Base-by-base conservation (phyloP, 2,113 vertebrate species). In the Semnornis frantzii region DNA sequence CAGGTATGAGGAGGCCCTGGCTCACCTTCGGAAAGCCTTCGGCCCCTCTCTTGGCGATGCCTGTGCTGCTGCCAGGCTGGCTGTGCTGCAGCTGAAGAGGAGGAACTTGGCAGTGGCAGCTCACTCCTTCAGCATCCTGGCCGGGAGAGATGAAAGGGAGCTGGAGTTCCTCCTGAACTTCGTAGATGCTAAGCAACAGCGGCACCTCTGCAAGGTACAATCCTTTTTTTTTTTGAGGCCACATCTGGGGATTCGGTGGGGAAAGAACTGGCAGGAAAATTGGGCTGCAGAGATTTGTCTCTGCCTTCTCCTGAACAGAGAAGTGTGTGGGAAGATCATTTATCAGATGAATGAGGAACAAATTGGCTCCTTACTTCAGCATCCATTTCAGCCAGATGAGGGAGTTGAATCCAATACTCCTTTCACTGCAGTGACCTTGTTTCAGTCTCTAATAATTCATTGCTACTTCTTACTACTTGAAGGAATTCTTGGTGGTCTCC, bases 1-100 rank as follows among this genome's bases (percentile, higher is more conserved):
- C 65, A 96, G 81, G 87, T 95, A 83, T 3, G 89, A 97, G 54
- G 97, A 98, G 57, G 98, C 99, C 18, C 95, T 89, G 0, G 18
- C 54, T 30, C 98, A 98, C 80, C 98, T 99, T 33, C 96, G 95
- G 42, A 96, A 98, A 69, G 85, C 97, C 24, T 98, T 99, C 85
- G 97, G 96, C 17, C 95, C 92, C 88, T 94, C 96, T 42, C 96
- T 96, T 58, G 93, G 97, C 65, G 98, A 98, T 77, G 97, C 97
- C 13, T 95, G 73, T 4, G 98, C 97, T 82, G 97, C 82, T 55
- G 98, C 98, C 77, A 96, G 99, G 44, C 84, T 97, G 31, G 99
- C 99, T 19, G 97, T 99, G 90, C 97, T 99, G 64, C 97, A 97
- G 81, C 96, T 98, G 93, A 98, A 98, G 97, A 97, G 91, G 58